Base-by-base conservation (phyloP, 1,140 invertebrate genomes). In the Delia radicum region DNA sequence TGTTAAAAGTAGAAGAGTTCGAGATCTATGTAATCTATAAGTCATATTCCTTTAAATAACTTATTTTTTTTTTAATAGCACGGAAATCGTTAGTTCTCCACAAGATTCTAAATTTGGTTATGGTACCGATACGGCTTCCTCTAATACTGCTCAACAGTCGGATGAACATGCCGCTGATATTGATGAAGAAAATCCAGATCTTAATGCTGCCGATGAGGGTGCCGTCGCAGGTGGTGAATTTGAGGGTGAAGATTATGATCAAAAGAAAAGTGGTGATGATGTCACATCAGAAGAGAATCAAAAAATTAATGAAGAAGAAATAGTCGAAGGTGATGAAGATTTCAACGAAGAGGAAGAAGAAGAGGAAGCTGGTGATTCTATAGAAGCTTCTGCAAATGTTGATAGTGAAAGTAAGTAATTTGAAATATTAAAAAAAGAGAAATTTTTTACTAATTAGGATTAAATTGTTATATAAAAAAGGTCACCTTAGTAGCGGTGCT, bases 11-110 rank as follows among this genome's bases (percentile, higher is more conserved):
- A n/a, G n/a, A n/a, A n/a, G n/a, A n/a, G n/a, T n/a, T n/a, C n/a
- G n/a, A n/a, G n/a, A n/a, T n/a, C n/a, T n/a, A n/a, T n/a, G n/a
- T n/a, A n/a, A n/a, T n/a, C n/a, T n/a, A n/a, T n/a, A n/a, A n/a
- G n/a, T n/a, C n/a, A n/a, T n/a, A n/a, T n/a, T n/a, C n/a, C n/a
- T n/a, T n/a, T 42, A 15, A 33, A 33, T 31, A 33, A 21, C 73
- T 31, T 61, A 42, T 29, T 63, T 26, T 73, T 65, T 63, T 7
- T 37, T 0, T 77, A 89, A 88, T 37, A 97, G 96, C 86, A 94
- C 95, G 26, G 96, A 98, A 86, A 94, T 95, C 74, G 94, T 96
- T 10, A 96, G 95, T 85, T 97, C 95, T 0, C 95, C 95, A 69
- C 93, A 93, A 89, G 80, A 83, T 18, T 85, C 83, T 15, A 83